Evolutionary conservation across 1,140 invertebrate species (phyloP), one percentile per base, ranked within the genome.

Genomic region (Teleogryllus occipitalis): DNA sequence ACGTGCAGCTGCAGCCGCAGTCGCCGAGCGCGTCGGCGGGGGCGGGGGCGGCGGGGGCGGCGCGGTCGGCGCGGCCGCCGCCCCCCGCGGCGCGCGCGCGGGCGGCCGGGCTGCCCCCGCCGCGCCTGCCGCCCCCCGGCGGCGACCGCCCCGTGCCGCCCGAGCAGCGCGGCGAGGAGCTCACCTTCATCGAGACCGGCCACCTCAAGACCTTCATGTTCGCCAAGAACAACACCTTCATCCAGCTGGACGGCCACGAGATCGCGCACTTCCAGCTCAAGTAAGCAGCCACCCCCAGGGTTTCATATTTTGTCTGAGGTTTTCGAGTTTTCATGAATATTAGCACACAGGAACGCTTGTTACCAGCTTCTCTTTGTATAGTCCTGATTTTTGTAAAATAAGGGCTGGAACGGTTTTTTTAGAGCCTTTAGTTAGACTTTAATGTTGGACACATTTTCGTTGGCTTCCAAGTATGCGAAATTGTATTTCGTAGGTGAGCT

Each of bases 191-290:
- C 82, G 93, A 95, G 85, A 94, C 92, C 22, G 94, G 93, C 4
- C 88, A 92, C 82, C 90, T 93, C 80, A 89, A 90, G 82, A 94
- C 93, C 18, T 96, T 96, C 84, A 94, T 95, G 91, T 95, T 95
- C 85, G 93, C 94, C 8, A 92, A 95, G 84, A 93, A 93, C 79
- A 95, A 95, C 83, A 95, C 94, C 5, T 96, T 92, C 84, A 95
- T 96, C 84, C 94, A 96, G 84, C 89, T 96, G 18, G 94, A 95
- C 84, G 94, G 94, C 10, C 91, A 93, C 83, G 92, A 94, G 81
- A 95, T 95, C 83, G 92, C 94, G 85, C 91, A 92, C 76, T 96
- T 95, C 87, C 94, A 95, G 86, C 89, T 95, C 82, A 92, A 94
- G 93, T 94, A 85, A 84, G 54, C 15, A n/a, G n/a, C n/a, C n/a